These are phyloP conservation scores for Endotricha flammealis DNA, from an alignment of 2,888 invertebrate genomes.

Conservation along the genomic window DNA sequence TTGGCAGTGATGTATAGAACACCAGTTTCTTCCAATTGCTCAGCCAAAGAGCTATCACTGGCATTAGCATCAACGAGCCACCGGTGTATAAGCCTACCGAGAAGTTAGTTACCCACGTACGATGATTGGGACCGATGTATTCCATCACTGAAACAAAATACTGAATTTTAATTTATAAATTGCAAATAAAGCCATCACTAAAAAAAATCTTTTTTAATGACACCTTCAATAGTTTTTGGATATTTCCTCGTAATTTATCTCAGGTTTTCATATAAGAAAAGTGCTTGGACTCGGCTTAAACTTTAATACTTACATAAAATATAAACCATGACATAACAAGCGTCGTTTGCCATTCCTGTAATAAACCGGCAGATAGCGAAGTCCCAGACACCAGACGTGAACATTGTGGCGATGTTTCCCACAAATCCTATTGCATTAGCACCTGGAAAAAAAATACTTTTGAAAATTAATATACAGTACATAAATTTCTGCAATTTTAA, in stretches of 20 bases:
- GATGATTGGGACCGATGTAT: slow-evolving; percentile 52
- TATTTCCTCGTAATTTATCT: no score
- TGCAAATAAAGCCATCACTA: no score
- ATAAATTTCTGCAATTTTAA: no score
- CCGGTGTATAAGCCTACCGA: slow-evolving; percentile 47
- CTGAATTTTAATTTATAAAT: no score
- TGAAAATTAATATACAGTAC: no score
- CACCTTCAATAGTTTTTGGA: no score
- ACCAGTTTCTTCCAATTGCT: slow-evolving; percentile 45
- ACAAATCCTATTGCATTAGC: slow-evolving; percentile 83
- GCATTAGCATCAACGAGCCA: slow-evolving; percentile 40
- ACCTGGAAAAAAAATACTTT: slow-evolving; percentile 55
- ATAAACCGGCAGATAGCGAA: slow-evolving; percentile 87
- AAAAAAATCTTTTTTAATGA: no score
- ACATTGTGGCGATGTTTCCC: slow-evolving; percentile 82
- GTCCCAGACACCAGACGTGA: slow-evolving; percentile 82
- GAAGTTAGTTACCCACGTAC: slow-evolving; percentile 53
- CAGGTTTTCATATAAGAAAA: no score
- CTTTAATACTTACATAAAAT: slow-evolving; percentile 82
- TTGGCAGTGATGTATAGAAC: slow-evolving; percentile 43
- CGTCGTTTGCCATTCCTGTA: slow-evolving; percentile 89
- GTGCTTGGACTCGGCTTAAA: no score
- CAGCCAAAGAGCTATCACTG: slow-evolving; percentile 46
- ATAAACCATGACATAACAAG: slow-evolving; percentile 91
- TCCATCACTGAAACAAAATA: slow-evolving; percentile 49